Evolutionary conservation across 2,797 vertebrate species (phyloP), one percentile per base, ranked within the genome.

Genomic region (Periparus ater): DNA sequence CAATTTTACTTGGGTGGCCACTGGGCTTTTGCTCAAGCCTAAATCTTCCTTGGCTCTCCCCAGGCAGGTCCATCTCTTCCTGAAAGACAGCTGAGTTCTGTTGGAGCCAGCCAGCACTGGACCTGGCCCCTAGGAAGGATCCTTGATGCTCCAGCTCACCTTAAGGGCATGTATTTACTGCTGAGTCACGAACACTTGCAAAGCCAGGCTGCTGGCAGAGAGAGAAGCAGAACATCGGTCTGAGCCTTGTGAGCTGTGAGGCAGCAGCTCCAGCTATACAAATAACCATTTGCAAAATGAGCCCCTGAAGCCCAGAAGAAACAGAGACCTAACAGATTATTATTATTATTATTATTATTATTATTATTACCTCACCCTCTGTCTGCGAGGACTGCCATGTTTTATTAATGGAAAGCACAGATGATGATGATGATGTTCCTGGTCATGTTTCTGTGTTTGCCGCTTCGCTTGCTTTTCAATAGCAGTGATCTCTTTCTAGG

Each of bases 341-440:
- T 47, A 53, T 47, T n/a, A n/a, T 34, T 48, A 57, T 66, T 30
- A 51, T 25, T 29, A 73, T 44, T 29, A 67, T 29, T 22, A 53
- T 68, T n/a, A 67, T 36, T 42, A 47, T 63, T 86, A 67, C 44
- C 40, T 95, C 70, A 53, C 44, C 15, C 26, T 77, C 81, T 47
- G n/a, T 57, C 55, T 83, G 50, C 2, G 9, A 93, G 84, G 66
- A 27, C 48, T 73, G 54, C n/a, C 30, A 25, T 71, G 71, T 85
- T 94, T 95, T 92, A 86, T 74, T 91, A 50, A 88, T 65, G 8
- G 9, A 73, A 94, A 93, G 47, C 60, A 94, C 14, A 80, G 82
- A 78, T 3, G 0, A 48, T 36, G 0, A 48, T 36, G 36, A 36
- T 84, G 78, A 62, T 62, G n/a, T 88, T 89, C 84, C 67, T 87